Percentiles rank a stretch among this genome's conserved stretches.
phyloP scores from a whole-genome alignment of 2,113 vertebrate genomes.

The Ictalurus punctatus region DNA sequence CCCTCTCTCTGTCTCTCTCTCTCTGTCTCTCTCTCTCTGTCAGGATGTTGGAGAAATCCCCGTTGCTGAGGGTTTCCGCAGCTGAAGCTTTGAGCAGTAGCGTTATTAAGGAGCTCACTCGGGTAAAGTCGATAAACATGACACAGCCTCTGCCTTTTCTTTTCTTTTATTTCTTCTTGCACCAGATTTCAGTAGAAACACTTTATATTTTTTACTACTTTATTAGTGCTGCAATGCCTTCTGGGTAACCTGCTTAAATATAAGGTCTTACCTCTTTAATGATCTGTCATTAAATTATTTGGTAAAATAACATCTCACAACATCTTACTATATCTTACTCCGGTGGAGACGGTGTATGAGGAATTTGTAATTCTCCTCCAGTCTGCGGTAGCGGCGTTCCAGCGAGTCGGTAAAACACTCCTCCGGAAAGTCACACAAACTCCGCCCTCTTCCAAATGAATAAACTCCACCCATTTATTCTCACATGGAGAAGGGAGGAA shows the following conservation, averaged over 20 bases:
- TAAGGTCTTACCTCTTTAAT: not conserved
- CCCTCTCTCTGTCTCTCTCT: not conserved
- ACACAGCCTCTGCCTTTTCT: constrained; percentile 20
- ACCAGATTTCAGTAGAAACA: too few relatives aligned
- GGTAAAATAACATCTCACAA: not conserved
- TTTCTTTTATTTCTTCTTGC: not conserved
- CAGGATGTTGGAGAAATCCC: constrained; percentile 77
- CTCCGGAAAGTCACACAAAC: too few relatives aligned
- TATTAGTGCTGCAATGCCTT: not conserved
- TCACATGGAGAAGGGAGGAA: too few relatives aligned
- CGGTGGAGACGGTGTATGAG: too few relatives aligned
- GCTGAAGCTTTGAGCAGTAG: constrained; percentile 72
- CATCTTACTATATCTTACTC: too few relatives aligned
- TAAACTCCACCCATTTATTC: too few relatives aligned
- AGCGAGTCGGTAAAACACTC: too few relatives aligned
- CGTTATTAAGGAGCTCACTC: constrained; percentile 65
- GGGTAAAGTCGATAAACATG: constrained; percentile 25
- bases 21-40: not conserved
- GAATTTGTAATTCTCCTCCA: too few relatives aligned
- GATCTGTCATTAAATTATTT: not conserved
- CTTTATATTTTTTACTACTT: not conserved
- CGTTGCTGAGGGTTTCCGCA: constrained; percentile 74
- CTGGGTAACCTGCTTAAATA: not conserved
- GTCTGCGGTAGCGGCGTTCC: too few relatives aligned
- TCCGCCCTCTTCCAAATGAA: too few relatives aligned